A percentile compares a stretch with the other conserved stretches of the same genome.
Conservation (phyloP, 1,140 invertebrate species). For the Eriocheir sinensis region DNA sequence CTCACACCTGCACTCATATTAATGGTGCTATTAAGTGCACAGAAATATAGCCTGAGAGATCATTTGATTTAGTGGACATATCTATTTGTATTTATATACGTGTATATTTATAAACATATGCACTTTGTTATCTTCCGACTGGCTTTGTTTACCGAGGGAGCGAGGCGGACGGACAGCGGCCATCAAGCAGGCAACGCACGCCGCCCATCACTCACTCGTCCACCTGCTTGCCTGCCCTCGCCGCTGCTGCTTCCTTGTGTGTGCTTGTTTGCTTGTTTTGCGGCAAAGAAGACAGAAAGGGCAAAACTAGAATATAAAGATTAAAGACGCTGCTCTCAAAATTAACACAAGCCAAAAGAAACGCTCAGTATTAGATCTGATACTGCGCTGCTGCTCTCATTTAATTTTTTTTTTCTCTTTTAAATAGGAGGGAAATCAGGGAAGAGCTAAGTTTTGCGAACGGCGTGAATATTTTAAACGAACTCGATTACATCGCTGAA, state of each 20-base stretch:
- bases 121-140: background rate
- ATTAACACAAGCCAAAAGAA: no score
- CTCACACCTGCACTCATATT: background rate
- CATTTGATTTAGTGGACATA: background rate
- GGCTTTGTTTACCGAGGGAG: background rate
- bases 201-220: background rate
- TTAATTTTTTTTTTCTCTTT: no score
- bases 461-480: background rate
- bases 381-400: no score
- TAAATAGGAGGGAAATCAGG: no score
- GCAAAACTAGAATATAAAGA: no score
- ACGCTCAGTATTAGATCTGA: no score
- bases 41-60: background rate
- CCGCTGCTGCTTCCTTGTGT: no score
- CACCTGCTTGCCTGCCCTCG: background rate
- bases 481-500: background rate
- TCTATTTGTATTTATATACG: conserved; percentile 45
- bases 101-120: conserved; percentile 46
- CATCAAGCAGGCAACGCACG: background rate
- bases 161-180: background rate
- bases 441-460: no score
- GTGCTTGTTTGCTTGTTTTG: no score
- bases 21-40: background rate
- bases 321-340: no score
- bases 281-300: no score